phyloP scores from a whole-genome alignment of 2,113 vertebrate species.

The Kobus ellipsiprymnus region DNA sequence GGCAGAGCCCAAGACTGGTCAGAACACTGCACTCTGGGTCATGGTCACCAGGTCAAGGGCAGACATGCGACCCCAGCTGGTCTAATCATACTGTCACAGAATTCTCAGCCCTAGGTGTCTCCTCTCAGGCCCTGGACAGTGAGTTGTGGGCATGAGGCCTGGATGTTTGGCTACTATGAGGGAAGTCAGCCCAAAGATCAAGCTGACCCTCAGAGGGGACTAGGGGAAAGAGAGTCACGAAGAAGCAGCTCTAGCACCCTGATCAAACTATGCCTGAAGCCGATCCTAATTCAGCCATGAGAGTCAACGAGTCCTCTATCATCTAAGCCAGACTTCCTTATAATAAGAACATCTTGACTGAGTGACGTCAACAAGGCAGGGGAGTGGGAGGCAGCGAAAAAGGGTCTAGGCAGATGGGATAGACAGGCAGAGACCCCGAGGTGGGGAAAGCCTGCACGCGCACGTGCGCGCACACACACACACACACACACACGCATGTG shows the following conservation, averaged over 20 bases:
- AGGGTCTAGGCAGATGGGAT: background rate
- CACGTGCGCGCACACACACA: fast-evolving
- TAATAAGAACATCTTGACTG: no score
- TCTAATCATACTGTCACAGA: background rate
- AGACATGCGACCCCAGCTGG: background rate
- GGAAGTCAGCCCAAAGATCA: background rate
- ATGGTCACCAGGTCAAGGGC: background rate
- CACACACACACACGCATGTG: fast-evolving
- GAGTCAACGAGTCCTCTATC: background rate
- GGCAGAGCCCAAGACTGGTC: no score
- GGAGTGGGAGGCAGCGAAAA: background rate
- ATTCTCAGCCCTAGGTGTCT: background rate
- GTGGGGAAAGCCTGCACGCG: fast-evolving
- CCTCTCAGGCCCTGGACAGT: background rate
- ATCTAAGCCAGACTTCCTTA: background rate
- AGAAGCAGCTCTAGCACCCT: background rate
- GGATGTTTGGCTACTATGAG: background rate
- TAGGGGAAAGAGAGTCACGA: background rate
- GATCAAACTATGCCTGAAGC: background rate
- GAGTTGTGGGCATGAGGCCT: background rate
- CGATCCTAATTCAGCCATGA: fast-evolving
- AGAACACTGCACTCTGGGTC: fast-evolving
- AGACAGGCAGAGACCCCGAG: background rate
- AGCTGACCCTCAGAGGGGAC: background rate
- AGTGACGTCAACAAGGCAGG: background rate